Evolutionary conservation across 2,797 vertebrate genomes (phyloP).

Genomic region (Sebastes oblongus): DNA sequence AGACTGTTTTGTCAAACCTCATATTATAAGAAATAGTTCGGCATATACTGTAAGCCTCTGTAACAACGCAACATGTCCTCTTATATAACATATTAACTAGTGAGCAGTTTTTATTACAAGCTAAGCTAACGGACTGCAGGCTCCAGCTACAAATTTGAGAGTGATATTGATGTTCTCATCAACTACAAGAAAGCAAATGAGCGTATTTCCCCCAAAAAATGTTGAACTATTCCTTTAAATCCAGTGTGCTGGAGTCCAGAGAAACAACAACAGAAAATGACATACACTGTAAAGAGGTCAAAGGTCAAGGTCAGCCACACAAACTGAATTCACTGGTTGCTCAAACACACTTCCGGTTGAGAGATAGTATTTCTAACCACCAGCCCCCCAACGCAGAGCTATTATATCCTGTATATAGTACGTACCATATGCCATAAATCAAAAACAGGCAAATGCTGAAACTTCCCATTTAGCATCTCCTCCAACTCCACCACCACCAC

Average conservation of each 20-base stretch:
- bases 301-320: not conserved
- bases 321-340: not conserved
- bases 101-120: not conserved
- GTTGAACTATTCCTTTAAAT: not conserved
- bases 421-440: constrained; percentile 59
- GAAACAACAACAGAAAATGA: not conserved
- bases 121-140: not conserved
- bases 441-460: constrained; percentile 46
- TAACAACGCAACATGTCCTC: accelerated
- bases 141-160: not conserved
- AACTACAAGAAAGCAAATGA: not conserved
- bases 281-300: not conserved
- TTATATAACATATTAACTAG: not conserved
- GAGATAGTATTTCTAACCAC: constrained; percentile 3
- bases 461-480: constrained; percentile 39
- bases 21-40: not conserved
- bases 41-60: not conserved
- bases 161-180: not conserved
- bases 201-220: accelerated
- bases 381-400: not conserved
- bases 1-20: not conserved
- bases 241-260: not conserved
- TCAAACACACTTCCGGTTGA: not conserved
- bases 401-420: constrained; percentile 51
- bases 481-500: not conserved